These are phyloP conservation scores for Drosophila histrio DNA, from an alignment of 2,888 invertebrate species.

Conservation along the genomic window DNA sequence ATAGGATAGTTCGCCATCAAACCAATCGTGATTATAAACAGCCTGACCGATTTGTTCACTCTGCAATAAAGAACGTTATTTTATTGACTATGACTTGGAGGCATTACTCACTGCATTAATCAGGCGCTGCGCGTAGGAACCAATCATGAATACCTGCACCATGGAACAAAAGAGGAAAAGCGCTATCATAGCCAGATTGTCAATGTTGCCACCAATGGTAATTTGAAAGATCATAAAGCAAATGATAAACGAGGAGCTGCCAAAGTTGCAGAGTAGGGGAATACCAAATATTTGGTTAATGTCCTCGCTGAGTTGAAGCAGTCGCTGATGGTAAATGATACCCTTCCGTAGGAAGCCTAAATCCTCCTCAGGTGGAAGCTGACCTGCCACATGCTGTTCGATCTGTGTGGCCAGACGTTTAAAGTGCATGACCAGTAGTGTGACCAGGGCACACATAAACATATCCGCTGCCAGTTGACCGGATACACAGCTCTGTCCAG, in stretches of 20 bases:
- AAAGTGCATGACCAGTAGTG: constrained; percentile 82
- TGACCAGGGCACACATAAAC: constrained; percentile 74
- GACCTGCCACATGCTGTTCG: constrained; percentile 47
- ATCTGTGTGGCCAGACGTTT: constrained; percentile 61
- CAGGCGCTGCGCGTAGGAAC: constrained; percentile 76
- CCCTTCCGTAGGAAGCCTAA: constrained; percentile 46
- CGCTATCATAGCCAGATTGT: constrained; percentile 68
- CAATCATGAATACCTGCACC: constrained; percentile 77
- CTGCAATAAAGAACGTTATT: constrained; percentile 41
- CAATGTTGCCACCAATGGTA: constrained; percentile 70
- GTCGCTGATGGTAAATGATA: constrained; percentile 68
- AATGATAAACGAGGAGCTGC: constrained; percentile 77
- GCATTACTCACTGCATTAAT: constrained; percentile 65
- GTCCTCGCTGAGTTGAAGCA: constrained; percentile 42
- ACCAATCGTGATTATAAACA: constrained; percentile 80
- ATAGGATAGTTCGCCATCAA: constrained; percentile 63
- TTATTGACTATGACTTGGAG: background rate
- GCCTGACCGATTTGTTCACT: constrained; percentile 74
- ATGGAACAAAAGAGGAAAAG: constrained; percentile 77
- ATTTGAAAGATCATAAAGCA: constrained; percentile 82
- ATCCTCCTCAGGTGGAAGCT: constrained; percentile 34
- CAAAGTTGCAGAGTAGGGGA: constrained; percentile 76
- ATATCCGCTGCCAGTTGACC: constrained; percentile 79
- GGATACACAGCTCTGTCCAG: constrained; percentile 70
- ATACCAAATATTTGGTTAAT: constrained; percentile 79